These are phyloP conservation scores for Agelas oroides DNA, from an alignment of 37 sponge, comb jelly and placozoan genomes.

Conservation along the genomic window DNA sequence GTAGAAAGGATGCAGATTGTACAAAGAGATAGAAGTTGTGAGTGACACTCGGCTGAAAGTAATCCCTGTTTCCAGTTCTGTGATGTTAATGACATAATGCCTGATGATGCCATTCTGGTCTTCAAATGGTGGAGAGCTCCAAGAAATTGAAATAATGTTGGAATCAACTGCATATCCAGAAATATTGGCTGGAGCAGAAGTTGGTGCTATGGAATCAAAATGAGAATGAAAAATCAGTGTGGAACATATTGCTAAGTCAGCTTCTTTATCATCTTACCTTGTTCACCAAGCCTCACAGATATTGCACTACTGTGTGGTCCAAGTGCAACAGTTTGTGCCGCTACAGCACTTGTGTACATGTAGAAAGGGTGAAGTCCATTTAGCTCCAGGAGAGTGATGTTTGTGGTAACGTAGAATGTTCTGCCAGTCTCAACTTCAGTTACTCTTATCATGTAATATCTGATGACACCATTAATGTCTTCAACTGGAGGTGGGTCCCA, in stretches of 20 bases:
- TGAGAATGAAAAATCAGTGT: neutral
- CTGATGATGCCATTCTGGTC: conserved; percentile 28
- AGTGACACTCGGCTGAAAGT: neutral
- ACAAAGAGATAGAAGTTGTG: neutral
- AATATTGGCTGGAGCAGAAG: neutral
- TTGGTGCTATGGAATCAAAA: neutral
- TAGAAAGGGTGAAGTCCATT: conserved; percentile 16
- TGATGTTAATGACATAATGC: conserved; percentile 7
- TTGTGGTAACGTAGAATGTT: no score
- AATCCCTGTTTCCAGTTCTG: conserved; percentile 37
- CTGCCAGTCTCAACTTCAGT: conserved; percentile 4
- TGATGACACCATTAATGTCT: conserved; percentile 24
- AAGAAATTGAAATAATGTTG: neutral
- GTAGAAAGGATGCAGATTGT: conserved; percentile 37
- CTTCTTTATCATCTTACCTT: neutral
- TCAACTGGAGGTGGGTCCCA: conserved; percentile 34
- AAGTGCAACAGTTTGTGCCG: neutral
- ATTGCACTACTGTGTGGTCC: neutral
- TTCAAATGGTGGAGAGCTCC: conserved; percentile 26
- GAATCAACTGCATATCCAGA: neutral
- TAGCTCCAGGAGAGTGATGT: no score
- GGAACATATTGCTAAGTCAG: neutral
- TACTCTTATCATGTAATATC: neutral
- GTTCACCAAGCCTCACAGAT: neutral
- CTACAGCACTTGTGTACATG: conserved; percentile 1